Percentiles rank a stretch among this genome's conserved stretches.
phyloP scores from a whole-genome alignment of 2,113 vertebrate genomes.

The Macrotus californicus region DNA sequence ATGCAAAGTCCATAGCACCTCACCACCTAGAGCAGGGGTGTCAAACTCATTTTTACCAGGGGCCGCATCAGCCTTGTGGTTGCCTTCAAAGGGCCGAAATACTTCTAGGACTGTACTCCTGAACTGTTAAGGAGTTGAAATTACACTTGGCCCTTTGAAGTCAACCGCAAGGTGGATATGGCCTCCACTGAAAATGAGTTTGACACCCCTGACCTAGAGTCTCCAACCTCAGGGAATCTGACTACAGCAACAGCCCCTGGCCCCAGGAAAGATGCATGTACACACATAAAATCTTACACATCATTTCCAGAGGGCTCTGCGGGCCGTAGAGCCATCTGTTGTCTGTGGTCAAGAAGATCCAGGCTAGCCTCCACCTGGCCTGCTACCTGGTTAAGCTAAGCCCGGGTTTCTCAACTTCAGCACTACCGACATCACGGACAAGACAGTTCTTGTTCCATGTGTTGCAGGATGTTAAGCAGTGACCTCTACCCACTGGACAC shows the following conservation, averaged over 20 bases:
- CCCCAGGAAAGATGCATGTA: neutral
- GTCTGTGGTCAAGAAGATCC: neutral
- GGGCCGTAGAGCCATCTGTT: neutral
- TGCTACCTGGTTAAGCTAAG: neutral
- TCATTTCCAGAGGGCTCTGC: neutral
- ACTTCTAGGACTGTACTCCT: too few relatives aligned
- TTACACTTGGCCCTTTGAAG: too few relatives aligned
- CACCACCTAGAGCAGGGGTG: neutral
- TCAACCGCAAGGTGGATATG: too few relatives aligned
- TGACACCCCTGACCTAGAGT: neutral
- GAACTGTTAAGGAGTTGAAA: too few relatives aligned
- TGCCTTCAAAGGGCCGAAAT: too few relatives aligned
- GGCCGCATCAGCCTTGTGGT: too few relatives aligned
- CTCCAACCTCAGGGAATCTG: neutral
- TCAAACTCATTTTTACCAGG: too few relatives aligned
- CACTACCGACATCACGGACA: neutral
- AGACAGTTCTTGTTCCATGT: neutral
- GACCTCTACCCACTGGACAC: neutral
- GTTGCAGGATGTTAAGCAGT: neutral
- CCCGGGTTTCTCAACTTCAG: neutral
- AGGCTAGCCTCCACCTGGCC: neutral
- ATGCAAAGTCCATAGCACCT: neutral
- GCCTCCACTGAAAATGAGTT: too few relatives aligned
- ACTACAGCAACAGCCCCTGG: neutral
- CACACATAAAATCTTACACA: neutral